phyloP scores from a whole-genome alignment of 2,113 vertebrate species.

The Bostrychus sinensis region DNA sequence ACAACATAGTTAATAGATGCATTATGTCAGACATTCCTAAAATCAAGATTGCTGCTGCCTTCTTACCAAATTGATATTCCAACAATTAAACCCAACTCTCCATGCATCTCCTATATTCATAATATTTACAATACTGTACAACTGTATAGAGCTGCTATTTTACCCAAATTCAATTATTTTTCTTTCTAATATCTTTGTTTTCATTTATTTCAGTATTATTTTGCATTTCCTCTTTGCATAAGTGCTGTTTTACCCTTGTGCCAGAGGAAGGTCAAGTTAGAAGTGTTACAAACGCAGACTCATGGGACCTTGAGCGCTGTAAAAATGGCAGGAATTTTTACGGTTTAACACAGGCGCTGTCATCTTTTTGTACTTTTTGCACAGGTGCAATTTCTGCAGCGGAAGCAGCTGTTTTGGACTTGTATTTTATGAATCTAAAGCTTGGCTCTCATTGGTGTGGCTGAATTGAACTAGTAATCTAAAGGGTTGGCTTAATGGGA shows the following conservation, averaged over 20 bases:
- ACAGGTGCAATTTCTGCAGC: constrained; percentile 48
- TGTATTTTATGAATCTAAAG: constrained; percentile 21
- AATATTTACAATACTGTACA: too few species aligned
- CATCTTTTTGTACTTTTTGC: constrained; percentile 21
- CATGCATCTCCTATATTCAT: too few species aligned
- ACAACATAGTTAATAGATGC: too few species aligned
- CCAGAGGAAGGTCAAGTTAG: constrained; percentile 28
- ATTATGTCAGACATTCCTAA: too few species aligned
- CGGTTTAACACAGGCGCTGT: constrained; percentile 45
- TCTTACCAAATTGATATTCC: too few species aligned
- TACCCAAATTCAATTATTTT: too few species aligned
- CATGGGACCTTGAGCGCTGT: constrained; percentile 21
- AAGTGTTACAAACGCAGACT: constrained; percentile 34
- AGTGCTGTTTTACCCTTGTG: constrained; percentile 29
- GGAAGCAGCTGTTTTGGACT: constrained; percentile 44
- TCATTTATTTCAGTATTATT: too few species aligned
- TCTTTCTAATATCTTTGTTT: too few species aligned
- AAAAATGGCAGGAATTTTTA: constrained; percentile 65
- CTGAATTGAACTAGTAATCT: constrained; percentile 31
- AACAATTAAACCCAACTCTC: too few species aligned
- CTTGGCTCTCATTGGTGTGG: constrained; percentile 23
- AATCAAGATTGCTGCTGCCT: too few species aligned
- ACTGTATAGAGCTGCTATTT: too few species aligned
- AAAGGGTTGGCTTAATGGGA: constrained; percentile 28
- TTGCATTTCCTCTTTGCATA: constrained; percentile 12